Base-by-base conservation (phyloP, 1,140 invertebrate species). In the Aphelenchoides besseyi region DNA sequence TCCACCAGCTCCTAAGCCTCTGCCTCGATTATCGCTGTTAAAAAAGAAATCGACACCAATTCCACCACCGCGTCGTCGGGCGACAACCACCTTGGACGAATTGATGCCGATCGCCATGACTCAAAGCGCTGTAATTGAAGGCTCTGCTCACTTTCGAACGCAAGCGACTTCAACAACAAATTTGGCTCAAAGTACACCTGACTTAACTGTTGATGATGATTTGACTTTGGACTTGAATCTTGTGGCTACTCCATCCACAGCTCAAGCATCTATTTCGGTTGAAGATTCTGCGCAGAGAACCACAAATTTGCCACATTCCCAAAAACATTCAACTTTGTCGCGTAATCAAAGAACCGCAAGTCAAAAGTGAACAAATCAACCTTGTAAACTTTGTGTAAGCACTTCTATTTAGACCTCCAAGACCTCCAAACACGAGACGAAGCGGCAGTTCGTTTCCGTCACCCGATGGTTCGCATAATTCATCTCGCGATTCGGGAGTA, bases 131-230 rank as follows among this genome's bases (percentile, higher is more conserved):
- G 30, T 33, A 2, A 53, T 66, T 23, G 59, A 61, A n/a, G 16
- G 29, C 2, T 9, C 12, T 12, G n/a, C 63, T 12, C n/a, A 9
- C 32, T 9, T 18, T n/a, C 1, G 63, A 1, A 33, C 63, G 0
- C 55, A 59, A 59, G 55, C 55, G 12, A 66, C 63, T 35, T 66
- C 63, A 32, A 66, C 63, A 18, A 66, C 63, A 30, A 66, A 66
- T 8, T 32, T 66, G 36, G 36, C 63, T 1, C 16, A 53, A 37
- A 66, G 63, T 33, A 66, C 63, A 1, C 63, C 63, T 33, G 55
- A 59, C 3, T 5, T 59, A 28, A 59, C 1, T 23, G 16, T 59
- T 16, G 63, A 66, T 18, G 12, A 33, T 2, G 12, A 16, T 16
- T 33, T 59, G 5, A 33, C 5, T 23, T 33, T 59, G 5, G 18